Evolutionary conservation across 2,888 invertebrate genomes (phyloP), one percentile per base, ranked within the genome.

Genomic region (Meloe dianella): DNA sequence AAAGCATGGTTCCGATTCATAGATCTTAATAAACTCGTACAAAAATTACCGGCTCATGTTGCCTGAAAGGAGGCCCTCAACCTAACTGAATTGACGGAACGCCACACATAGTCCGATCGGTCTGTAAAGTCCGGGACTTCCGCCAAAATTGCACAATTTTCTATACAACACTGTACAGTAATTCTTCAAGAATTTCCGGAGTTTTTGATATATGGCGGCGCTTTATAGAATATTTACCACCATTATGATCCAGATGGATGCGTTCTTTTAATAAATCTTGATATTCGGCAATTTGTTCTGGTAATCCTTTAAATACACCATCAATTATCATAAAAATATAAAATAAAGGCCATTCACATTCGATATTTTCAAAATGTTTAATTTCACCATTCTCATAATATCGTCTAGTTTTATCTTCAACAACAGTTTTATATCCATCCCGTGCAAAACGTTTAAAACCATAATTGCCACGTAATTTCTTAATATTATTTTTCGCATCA

Each of bases 321-420:
- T 99, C 98, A 74, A 99, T 96, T 59, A 98, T 94, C 92, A 99
- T 93, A 82, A 93, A 93, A 56, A 97, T 92, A 80, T 93, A 96
- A 84, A 99, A 98, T 60, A 99, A 84, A 0, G 99, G 99, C 97
- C 98, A 99, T 83, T 99, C 98, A 73, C 96, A 95, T 85, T 99
- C 99, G 14, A 98, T 89, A 56, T 93, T 93, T 79, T 98, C 97
- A 85, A 97, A 99, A 79, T 95, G 92, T 84, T 96, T 97, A 2
- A 97, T 90, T 85, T 98, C 97, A 17, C 96, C 96, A 77, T 92
- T 91, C 73, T 91, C 88, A 82, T 98, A 98, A 84, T 92, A 95
- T 74, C 91, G 85, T 72, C 90, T 86, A 61, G 86, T 88, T 22
- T 69, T 87, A 81, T 97, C 94, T 85, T 99, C 98, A 9, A 95